phyloP scores from a whole-genome alignment of 2,113 vertebrate species.

The Atractosteus spatula region DNA sequence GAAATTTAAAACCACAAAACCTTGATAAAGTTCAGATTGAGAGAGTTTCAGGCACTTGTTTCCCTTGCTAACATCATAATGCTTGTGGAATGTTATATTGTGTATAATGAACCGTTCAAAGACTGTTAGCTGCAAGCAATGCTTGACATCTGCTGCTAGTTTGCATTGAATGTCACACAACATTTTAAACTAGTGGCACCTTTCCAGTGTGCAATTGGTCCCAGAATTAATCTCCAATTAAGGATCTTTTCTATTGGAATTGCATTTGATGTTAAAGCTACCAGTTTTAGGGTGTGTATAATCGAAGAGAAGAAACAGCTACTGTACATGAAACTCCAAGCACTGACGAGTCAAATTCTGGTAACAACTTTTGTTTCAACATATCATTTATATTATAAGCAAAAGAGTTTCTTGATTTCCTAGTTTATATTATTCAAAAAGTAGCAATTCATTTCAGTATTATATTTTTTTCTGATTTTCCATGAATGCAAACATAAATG shows the following conservation, averaged over 20 bases:
- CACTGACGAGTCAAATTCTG: too few relatives aligned
- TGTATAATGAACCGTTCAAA: constrained; percentile 36
- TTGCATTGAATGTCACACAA: constrained; percentile 46
- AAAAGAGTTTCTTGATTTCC: too few relatives aligned
- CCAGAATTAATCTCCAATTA: not conserved
- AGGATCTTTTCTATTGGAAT: not conserved
- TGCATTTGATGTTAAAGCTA: not conserved
- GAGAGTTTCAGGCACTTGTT: constrained; percentile 12
- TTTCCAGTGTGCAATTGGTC: not conserved
- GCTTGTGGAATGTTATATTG: constrained; percentile 35
- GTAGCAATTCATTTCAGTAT: too few relatives aligned
- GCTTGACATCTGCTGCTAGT: constrained; percentile 60
- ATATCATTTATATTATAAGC: too few relatives aligned
- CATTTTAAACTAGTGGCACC: constrained; percentile 52
- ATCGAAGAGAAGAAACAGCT: too few relatives aligned
- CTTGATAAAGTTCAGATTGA: constrained; percentile 33
- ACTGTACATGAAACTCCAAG: too few relatives aligned
- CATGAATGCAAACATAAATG: too few relatives aligned
- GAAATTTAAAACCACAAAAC: constrained; percentile 39
- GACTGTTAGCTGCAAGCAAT: constrained; percentile 26
- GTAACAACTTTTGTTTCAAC: too few relatives aligned
- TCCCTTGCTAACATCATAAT: not conserved
- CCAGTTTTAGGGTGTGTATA: not conserved
- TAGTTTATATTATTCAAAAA: too few relatives aligned
- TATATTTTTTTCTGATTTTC: too few relatives aligned